These are phyloP conservation scores for Siderastrea siderea DNA, from an alignment of 92 coral and sea anemone species.

Conservation along the genomic window DNA sequence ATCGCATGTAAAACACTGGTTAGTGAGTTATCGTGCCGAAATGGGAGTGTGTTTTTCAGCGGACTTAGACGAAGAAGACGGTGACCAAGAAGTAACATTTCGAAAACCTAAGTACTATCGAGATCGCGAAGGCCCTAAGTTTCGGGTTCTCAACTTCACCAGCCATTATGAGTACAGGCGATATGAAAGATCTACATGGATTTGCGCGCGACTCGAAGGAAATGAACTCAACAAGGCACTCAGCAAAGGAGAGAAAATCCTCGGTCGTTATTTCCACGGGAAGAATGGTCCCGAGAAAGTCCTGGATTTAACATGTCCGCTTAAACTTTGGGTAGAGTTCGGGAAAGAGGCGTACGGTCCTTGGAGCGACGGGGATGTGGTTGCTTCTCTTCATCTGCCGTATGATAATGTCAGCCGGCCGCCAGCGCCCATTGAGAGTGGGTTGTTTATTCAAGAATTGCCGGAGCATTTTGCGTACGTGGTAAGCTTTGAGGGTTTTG, in stretches of 20 bases:
- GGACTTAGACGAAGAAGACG: slow-evolving; percentile 55
- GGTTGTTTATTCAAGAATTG: slow-evolving; percentile 80
- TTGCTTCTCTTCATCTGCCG: slow-evolving; percentile 83
- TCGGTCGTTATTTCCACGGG: slow-evolving; percentile 80
- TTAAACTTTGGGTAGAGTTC: slow-evolving; percentile 64
- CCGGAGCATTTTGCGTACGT: slow-evolving; percentile 85
- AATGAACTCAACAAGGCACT: slow-evolving; percentile 62
- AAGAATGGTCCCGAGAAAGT: slow-evolving; percentile 84
- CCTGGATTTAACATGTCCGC: slow-evolving; percentile 81
- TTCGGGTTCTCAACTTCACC: slow-evolving; percentile 78
- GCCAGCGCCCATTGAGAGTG: slow-evolving; percentile 76
- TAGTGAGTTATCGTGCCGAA: background rate
- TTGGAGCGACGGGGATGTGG: slow-evolving; percentile 67
- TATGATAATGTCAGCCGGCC: slow-evolving; percentile 75
- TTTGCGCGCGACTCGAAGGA: slow-evolving; percentile 71
- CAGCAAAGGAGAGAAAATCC: slow-evolving; percentile 70
- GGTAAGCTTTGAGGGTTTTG: slow-evolving; percentile 69
- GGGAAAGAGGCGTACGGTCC: slow-evolving; percentile 44
- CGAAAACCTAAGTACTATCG: slow-evolving; percentile 82
- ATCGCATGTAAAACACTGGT: background rate
- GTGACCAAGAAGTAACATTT: slow-evolving; percentile 55
- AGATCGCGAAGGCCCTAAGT: slow-evolving; percentile 87
- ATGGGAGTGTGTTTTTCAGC: slow-evolving; percentile 72
- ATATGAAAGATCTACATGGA: slow-evolving; percentile 85
- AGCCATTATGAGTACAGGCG: slow-evolving; percentile 82